These are phyloP conservation scores for Abrostola tripartita DNA, from an alignment of 2,888 invertebrate genomes.

Conservation along the genomic window DNA sequence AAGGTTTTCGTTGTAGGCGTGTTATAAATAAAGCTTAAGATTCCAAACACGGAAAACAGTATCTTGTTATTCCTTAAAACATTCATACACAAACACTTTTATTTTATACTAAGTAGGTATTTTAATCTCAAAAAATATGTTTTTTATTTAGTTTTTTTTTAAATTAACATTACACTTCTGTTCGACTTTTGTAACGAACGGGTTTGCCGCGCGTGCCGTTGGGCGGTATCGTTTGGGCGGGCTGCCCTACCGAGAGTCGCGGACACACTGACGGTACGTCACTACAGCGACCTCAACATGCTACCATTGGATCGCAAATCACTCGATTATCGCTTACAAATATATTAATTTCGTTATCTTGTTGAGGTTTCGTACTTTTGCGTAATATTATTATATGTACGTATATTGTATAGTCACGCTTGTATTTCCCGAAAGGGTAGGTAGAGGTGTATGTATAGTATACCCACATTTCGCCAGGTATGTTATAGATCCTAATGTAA, in stretches of 20 bases:
- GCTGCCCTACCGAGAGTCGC: constrained; percentile 68
- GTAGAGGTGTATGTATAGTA: no score
- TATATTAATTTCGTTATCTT: not conserved
- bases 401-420: no score
- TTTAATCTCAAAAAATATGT: no score
- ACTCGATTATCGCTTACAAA: constrained; percentile 24
- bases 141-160: no score
- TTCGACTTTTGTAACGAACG: constrained; percentile 6
- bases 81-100: constrained; percentile 17
- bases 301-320: constrained; percentile 52
- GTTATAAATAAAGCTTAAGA: constrained; percentile 38
- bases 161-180: not conserved
- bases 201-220: constrained; percentile 23
- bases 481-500: no score
- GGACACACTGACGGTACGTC: constrained; percentile 64
- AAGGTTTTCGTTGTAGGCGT: constrained; percentile 26
- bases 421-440: no score
- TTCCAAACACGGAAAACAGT: constrained; percentile 13
- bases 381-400: not conserved
- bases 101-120: not conserved
- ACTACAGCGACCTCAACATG: constrained; percentile 45
- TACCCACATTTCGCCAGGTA: no score
- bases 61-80: not conserved
- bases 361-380: not conserved
- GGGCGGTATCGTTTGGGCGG: constrained; percentile 64